Evolutionary conservation across 1,140 invertebrate genomes (phyloP).

Genomic region (Orius insidiosus): DNA sequence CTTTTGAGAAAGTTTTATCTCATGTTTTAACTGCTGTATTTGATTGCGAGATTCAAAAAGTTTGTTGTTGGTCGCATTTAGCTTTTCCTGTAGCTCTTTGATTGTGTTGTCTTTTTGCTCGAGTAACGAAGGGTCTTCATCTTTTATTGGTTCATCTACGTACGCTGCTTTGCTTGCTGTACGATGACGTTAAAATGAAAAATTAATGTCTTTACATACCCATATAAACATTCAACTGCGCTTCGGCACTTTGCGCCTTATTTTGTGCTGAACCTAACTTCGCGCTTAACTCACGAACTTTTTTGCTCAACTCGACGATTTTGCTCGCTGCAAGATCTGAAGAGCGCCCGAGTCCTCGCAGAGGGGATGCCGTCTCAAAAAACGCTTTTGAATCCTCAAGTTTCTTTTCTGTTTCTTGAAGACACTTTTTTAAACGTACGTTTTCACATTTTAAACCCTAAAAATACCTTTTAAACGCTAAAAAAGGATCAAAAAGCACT

Average conservation of each 20-base stretch:
- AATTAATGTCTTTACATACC: neutral
- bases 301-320: slow-evolving; percentile 30
- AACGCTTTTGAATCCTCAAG: slow-evolving; percentile 1
- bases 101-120: slow-evolving; percentile 24
- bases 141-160: neutral
- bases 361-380: slow-evolving; percentile 3
- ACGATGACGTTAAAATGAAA: neutral
- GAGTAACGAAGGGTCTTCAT: neutral
- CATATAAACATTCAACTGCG: slow-evolving; percentile 17
- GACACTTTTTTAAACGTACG: slow-evolving; percentile 3
- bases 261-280: slow-evolving; percentile 25
- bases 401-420: slow-evolving; percentile 7
- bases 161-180: slow-evolving; percentile 4
- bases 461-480: neutral
- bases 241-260: slow-evolving; percentile 19
- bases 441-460: slow-evolving; percentile 5
- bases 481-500: neutral
- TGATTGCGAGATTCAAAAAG: slow-evolving; percentile 45
- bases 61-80: slow-evolving; percentile 37
- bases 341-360: slow-evolving; percentile 11
- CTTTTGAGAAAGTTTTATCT: slow-evolving; percentile 34
- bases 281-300: slow-evolving; percentile 27
- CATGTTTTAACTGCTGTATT: slow-evolving; percentile 41
- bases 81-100: slow-evolving; percentile 40
- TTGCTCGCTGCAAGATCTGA: slow-evolving; percentile 24